Base-by-base conservation (phyloP, 2,797 vertebrate genomes). In the Heliangelus exortis region DNA sequence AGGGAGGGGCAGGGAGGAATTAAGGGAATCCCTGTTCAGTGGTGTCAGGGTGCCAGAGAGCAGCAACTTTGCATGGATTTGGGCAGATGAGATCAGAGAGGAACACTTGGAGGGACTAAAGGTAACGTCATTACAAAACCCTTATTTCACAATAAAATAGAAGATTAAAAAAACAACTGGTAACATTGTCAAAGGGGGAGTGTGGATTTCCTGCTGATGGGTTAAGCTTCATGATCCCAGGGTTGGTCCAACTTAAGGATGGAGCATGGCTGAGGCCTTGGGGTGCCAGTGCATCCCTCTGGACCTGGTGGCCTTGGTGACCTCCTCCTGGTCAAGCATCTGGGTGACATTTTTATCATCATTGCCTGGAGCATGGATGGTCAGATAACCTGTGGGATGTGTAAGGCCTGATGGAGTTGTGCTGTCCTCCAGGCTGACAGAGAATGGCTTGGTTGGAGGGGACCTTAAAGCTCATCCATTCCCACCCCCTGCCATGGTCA, bases 251-350 rank as follows among this genome's bases (percentile, higher is more conserved):
- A 28, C 43, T 34, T 0, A 0, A 61, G 71, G 57, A 48, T 3
- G 11, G 54, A 78, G 28, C 3, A 1, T 31, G 51, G 1, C 25
- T 58, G 72, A 91, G 75, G 43, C 39, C 55, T 25, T n/a, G 29
- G 59, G 51, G 23, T 36, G 19, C n/a, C 5, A 1, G n/a, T 34
- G 31, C 9, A 47, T 26, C 29, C 8, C 25, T 55, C 41, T 53
- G 36, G 43, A 7, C 53, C 0, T 0, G 8, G 31, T 3, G 5
- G 10, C 19, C 9, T 68, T 84, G 62, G 15, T 51, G 59, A 26
- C 7, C 47, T 73, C 72, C 45, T 69, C 71, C 20, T 26, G 33
- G 41, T 14, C 31, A 55, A 41, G 36, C 25, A 16, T 4, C 10
- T 69, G 65, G 10, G 45, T 31, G 61, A 58, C 31, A 48, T 39